Evolutionary conservation across 1,140 invertebrate species (phyloP).

Genomic region (Pogonomyrmex barbatus): DNA sequence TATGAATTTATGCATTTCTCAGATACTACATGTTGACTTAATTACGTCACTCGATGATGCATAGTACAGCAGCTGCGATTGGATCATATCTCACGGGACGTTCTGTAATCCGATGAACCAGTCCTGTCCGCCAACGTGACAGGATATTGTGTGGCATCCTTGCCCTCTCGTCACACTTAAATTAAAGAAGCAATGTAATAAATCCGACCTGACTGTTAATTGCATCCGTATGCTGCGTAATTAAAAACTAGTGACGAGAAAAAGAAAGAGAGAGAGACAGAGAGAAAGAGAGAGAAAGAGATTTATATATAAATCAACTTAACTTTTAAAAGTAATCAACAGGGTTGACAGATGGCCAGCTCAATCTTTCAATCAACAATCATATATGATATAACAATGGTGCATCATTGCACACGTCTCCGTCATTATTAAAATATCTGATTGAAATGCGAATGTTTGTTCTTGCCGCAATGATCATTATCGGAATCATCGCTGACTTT

Average conservation of each 20-base stretch:
- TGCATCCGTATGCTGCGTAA: slow-evolving; percentile 13
- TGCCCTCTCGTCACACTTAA: slow-evolving; percentile 44
- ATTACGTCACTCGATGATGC: slow-evolving; percentile 74
- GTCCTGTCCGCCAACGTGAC: slow-evolving; percentile 37
- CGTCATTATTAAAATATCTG: not conserved
- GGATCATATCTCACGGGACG: slow-evolving; percentile 72
- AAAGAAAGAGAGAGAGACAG: not conserved
- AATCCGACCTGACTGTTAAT: not conserved
- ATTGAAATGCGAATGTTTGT: slow-evolving; percentile 16
- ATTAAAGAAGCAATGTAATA: slow-evolving; percentile 10
- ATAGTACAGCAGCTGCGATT: slow-evolving; percentile 70
- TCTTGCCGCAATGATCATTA: slow-evolving; percentile 16
- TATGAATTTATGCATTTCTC: slow-evolving; percentile 62
- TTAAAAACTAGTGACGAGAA: not conserved
- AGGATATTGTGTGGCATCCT: slow-evolving; percentile 47
- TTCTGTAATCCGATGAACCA: slow-evolving; percentile 69
- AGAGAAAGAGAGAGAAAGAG: not conserved
- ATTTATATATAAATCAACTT: not conserved
- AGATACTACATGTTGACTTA: slow-evolving; percentile 59
- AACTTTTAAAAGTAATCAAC: not conserved
- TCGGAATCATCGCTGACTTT: slow-evolving; percentile 38
- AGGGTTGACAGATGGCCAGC: too few species aligned
- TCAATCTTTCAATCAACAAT: not conserved
- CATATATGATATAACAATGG: not conserved
- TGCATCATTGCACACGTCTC: not conserved